These are phyloP conservation scores for Hozukius guyotensis DNA, from an alignment of 2,797 vertebrate genomes.

Conservation along the genomic window DNA sequence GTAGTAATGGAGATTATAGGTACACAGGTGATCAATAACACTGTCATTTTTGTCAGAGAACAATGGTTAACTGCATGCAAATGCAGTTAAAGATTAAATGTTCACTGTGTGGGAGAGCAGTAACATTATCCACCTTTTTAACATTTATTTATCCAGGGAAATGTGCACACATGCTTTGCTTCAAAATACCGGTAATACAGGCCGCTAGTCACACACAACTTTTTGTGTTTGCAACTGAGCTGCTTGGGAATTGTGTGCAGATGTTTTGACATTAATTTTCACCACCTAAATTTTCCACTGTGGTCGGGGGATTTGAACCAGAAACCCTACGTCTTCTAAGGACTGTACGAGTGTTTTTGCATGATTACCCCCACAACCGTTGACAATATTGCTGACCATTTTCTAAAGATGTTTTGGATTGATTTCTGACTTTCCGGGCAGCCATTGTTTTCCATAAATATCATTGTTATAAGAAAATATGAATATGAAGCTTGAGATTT, in stretches of 20 bases:
- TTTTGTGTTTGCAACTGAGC: not conserved
- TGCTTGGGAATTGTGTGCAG: not conserved
- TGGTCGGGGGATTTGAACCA: not conserved
- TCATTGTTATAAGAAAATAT: not conserved
- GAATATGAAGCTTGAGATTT: not conserved
- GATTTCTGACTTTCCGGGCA: not conserved
- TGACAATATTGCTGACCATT: not conserved
- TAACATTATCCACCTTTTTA: not conserved
- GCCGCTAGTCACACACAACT: not conserved
- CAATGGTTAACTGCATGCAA: conserved; percentile 13
- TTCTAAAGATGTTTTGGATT: not conserved
- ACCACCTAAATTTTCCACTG: not conserved
- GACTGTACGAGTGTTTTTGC: not conserved
- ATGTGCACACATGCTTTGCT: not conserved
- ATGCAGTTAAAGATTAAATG: conserved; percentile 14
- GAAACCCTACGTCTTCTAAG: not conserved
- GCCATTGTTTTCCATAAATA: not conserved
- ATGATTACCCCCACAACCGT: not conserved
- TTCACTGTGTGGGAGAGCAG: not conserved
- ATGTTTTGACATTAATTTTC: not conserved
- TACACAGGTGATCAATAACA: conserved; percentile 38
- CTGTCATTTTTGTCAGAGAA: conserved; percentile 23
- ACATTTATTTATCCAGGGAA: conserved; percentile 24
- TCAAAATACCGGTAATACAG: not conserved
- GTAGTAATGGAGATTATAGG: conserved; percentile 49